Base-by-base conservation (phyloP, 2,113 vertebrate genomes). In the Pantherophis guttatus region DNA sequence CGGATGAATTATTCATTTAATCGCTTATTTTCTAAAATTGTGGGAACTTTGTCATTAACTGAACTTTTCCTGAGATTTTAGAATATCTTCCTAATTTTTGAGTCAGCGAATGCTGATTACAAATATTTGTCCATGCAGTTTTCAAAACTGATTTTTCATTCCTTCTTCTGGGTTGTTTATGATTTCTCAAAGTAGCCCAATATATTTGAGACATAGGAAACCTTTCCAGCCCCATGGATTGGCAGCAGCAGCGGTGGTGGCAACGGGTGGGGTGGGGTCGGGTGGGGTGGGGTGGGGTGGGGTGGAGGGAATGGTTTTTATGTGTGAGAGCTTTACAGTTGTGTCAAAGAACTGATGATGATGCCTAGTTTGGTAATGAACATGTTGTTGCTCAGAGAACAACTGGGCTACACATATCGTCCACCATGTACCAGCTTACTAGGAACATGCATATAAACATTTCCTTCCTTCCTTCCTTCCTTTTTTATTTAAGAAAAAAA, bases 1-100 rank as follows among this genome's bases (percentile, higher is more conserved):
- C 62, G 70, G 94, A 93, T 93, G 92, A 94, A 91, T 92, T 89
- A 21, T 65, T 94, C 55, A 91, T 92, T 90, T 94, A 3, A 91
- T 86, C 91, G 39, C 59, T 92, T 89, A 55, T 53, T 13, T 81
- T 94, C 70, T 23, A 1, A 89, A 24, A 26, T 24, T 26, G 88
- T 44, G 87, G 19, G 92, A 58, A 39, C 0, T 8, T 91, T 91
- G 92, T 91, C 94, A 52, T 15, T 29, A 94, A 13, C 39, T 95
- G 9, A 65, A 90, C 3, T 92, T 12, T n/a, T 24, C 39, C 15
- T 7, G 59, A n/a, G 75, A 65, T 93, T 95, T 90, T 88, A 44
- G 81, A 94, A 62, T 26, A 6, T 89, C 5, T 90, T 95, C 89
- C 81, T 91, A 87, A 93, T 86, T 21, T 7, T 21, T 81, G 33